Conservation (phyloP, 2,797 vertebrate genomes). For the Rhodeus uyekii region DNA sequence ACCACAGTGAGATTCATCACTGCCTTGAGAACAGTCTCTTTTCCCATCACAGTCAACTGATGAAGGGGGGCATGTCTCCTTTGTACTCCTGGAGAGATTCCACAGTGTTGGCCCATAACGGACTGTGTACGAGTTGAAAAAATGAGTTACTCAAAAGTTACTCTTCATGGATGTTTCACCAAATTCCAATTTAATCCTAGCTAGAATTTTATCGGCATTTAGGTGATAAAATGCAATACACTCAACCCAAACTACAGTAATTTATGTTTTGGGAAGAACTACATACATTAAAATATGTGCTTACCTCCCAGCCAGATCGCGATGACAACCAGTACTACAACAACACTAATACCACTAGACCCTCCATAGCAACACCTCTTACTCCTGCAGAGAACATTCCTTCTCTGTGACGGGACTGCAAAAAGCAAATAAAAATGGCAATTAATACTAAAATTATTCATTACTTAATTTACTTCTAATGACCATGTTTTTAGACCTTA, state of each 20-base stretch:
- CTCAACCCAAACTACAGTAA: background rate
- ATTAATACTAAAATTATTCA: background rate
- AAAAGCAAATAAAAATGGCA: background rate
- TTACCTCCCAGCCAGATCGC: constrained; percentile 59
- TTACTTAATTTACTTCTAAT: background rate
- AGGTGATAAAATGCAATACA: background rate
- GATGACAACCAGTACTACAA: constrained; percentile 42
- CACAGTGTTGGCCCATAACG: constrained; percentile 35
- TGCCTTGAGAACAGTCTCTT: constrained; percentile 75
- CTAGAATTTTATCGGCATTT: too few relatives aligned
- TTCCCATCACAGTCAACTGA: constrained; percentile 74
- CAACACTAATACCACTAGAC: constrained; percentile 16
- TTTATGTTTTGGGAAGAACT: background rate
- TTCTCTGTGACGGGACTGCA: constrained; percentile 30
- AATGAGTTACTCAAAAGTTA: background rate
- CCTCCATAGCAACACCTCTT: constrained; percentile 39
- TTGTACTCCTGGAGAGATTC: background rate
- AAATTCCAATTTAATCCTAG: background rate
- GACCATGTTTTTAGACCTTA: background rate
- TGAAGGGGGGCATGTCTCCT: constrained; percentile 60
- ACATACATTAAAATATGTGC: background rate
- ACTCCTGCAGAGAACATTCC: background rate
- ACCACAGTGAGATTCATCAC: constrained; percentile 82
- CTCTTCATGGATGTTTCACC: background rate
- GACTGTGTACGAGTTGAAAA: constrained; percentile 55